phyloP scores from a whole-genome alignment of 1,140 invertebrate genomes.

The Ostrea denselamellosa region DNA sequence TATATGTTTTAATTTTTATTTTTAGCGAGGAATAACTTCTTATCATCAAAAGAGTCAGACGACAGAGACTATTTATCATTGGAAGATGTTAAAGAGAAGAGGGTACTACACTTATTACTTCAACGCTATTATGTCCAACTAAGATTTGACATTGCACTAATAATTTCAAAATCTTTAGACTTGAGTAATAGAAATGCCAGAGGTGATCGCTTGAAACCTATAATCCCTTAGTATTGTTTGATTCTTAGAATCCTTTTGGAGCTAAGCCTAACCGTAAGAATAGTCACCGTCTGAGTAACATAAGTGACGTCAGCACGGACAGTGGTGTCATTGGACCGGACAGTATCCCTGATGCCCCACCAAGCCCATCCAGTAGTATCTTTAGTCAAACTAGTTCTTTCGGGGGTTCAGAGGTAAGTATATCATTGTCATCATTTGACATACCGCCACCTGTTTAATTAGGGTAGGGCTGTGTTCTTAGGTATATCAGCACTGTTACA shows the following conservation, averaged over 20 bases:
- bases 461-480: too few species aligned
- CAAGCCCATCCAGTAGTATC: slow-evolving; percentile 46
- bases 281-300: slow-evolving; percentile 55
- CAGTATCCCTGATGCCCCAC: slow-evolving; percentile 49
- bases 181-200: too few species aligned
- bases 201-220: too few species aligned
- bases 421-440: neutral
- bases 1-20: neutral
- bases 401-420: neutral
- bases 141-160: too few species aligned
- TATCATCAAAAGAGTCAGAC: neutral
- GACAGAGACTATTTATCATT: neutral
- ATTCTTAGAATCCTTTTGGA: slow-evolving; percentile 27
- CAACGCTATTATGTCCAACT: neutral
- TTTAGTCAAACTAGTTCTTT: slow-evolving; percentile 44
- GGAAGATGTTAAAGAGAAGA: neutral
- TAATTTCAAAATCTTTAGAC: too few species aligned
- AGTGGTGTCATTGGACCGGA: slow-evolving; percentile 68
- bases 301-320: slow-evolving; percentile 62
- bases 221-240: too few species aligned
- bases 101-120: neutral
- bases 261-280: neutral
- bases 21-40: slow-evolving; percentile 3
- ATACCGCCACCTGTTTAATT: too few species aligned
- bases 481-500: too few species aligned